Conservation (phyloP, 2,888 invertebrate genomes). For the Volucella inflata region DNA sequence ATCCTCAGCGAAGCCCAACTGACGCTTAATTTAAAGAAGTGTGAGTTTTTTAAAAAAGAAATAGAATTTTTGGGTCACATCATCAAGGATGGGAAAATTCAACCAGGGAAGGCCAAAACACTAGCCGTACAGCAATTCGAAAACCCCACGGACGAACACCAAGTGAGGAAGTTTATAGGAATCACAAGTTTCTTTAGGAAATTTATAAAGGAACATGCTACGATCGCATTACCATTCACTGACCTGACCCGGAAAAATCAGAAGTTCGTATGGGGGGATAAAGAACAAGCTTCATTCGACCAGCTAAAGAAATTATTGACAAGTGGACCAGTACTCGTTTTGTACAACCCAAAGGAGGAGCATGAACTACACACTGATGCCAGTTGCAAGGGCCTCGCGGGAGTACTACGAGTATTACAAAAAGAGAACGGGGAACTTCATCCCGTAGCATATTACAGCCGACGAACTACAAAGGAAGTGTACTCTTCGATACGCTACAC, state of each 20-base stretch:
- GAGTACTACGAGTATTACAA: constrained; percentile 25
- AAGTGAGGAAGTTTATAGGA: no score
- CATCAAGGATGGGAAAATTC: no score
- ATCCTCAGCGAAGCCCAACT: no score
- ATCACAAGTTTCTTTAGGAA: no score
- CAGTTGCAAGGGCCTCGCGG: constrained; percentile 15
- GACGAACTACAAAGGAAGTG: constrained; percentile 22
- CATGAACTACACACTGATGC: constrained; percentile 26
- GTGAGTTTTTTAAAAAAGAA: no score
- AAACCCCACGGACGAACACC: no score
- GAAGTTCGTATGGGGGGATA: constrained; percentile 15
- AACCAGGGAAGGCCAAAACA: constrained; percentile 7
- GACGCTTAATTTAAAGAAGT: no score
- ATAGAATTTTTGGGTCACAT: no score
- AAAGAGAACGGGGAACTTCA: constrained; percentile 5
- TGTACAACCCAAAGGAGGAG: not conserved
- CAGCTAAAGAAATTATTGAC: not conserved
- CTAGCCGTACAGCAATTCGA: no score
- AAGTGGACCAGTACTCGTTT: constrained; percentile 1
- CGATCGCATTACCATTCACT: no score
- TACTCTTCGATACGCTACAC: no score
- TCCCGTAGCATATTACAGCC: constrained; percentile 54
- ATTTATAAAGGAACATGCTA: no score
- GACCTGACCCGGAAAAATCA: constrained; percentile 18
- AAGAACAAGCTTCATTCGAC: constrained; percentile 9